Evolutionary conservation across 2,797 vertebrate species (phyloP).

Genomic region (Siniperca undulata): DNA sequence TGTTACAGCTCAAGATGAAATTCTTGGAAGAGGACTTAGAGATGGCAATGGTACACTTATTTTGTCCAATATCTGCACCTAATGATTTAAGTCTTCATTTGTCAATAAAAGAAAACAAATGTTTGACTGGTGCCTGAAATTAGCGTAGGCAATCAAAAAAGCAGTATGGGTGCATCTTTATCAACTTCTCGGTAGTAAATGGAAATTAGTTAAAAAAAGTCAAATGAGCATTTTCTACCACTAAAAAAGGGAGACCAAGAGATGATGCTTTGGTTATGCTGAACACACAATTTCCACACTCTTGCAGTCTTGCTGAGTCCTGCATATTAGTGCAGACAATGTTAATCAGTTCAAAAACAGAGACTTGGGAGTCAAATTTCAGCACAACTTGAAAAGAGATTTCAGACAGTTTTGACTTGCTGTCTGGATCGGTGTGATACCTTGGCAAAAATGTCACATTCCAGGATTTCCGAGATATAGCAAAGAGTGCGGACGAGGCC

Average conservation of each 20-base stretch:
- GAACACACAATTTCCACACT: constrained; percentile 25
- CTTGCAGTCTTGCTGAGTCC: constrained; percentile 14
- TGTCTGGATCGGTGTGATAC: constrained; percentile 35
- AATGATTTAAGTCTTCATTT: neutral
- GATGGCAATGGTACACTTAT: neutral
- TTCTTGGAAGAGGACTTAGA: neutral
- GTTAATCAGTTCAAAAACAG: constrained; percentile 33
- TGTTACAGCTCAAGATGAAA: neutral
- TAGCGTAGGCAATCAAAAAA: neutral
- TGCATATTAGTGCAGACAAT: constrained; percentile 22
- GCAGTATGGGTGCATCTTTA: neutral
- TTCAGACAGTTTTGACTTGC: constrained; percentile 48
- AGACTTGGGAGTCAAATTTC: constrained; percentile 24
- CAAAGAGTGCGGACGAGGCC: neutral
- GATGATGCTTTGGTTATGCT: neutral
- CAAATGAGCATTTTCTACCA: neutral
- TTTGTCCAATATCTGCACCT: neutral
- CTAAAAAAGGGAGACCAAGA: neutral
- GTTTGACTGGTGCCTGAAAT: neutral
- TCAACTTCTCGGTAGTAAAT: neutral
- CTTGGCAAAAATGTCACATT: constrained; percentile 51
- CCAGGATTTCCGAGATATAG: constrained; percentile 33
- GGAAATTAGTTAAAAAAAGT: neutral
- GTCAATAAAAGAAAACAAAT: neutral
- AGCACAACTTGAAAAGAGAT: neutral